phyloP scores from a whole-genome alignment of 1,140 invertebrate species.

The Lepidurus couesii region DNA sequence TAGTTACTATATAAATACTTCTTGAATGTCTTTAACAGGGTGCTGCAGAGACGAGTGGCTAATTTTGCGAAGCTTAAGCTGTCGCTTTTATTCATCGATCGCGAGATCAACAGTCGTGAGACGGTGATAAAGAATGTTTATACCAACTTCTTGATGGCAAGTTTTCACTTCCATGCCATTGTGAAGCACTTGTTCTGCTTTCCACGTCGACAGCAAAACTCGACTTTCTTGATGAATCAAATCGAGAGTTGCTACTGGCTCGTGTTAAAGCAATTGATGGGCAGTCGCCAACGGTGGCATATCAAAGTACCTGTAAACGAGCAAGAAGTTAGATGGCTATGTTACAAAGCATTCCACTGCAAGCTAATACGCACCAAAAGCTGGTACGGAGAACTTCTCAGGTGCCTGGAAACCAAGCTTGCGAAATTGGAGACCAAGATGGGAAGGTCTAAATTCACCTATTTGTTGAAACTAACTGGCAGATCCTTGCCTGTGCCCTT shows the following conservation, averaged over 20 bases:
- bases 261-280: neutral
- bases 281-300: neutral
- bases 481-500: neutral
- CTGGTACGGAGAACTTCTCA: neutral
- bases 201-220: neutral
- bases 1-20: neutral
- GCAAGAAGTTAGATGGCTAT: neutral
- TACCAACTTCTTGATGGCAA: neutral
- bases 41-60: neutral
- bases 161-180: neutral
- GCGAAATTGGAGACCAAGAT: neutral
- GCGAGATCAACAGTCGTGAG: neutral
- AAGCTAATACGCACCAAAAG: neutral
- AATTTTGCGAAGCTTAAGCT: neutral
- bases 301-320: neutral
- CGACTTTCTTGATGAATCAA: neutral
- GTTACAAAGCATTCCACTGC: neutral
- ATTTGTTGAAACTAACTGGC: neutral
- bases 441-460: neutral
- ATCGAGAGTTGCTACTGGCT: neutral
- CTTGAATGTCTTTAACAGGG: neutral
- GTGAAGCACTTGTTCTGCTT: neutral
- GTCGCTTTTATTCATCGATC: neutral
- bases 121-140: neutral
- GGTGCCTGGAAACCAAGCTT: neutral